Conservation (phyloP, 2,888 invertebrate genomes). For the Agrotis exclamationis region DNA sequence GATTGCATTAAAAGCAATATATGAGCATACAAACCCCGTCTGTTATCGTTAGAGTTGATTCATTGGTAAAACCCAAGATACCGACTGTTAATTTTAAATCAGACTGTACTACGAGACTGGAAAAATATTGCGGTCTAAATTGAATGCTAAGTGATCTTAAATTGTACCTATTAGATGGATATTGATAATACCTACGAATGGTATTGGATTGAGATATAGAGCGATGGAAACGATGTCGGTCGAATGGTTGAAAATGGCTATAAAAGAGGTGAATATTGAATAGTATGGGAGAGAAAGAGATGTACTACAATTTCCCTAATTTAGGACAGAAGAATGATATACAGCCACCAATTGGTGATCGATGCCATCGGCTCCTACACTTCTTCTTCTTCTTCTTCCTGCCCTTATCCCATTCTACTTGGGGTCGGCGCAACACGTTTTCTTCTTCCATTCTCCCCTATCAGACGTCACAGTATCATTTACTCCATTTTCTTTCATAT, state of each 20-base stretch:
- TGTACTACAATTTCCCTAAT: no score
- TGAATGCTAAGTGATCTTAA: conserved; percentile 1
- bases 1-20: background rate
- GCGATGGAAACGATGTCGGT: background rate
- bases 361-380: no score
- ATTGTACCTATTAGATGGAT: background rate
- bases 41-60: conserved; percentile 9
- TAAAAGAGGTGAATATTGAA: background rate
- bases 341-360: no score
- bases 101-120: background rate
- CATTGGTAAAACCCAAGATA: conserved; percentile 26
- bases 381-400: no score
- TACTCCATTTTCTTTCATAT: no score
- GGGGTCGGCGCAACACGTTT: no score
- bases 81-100: background rate
- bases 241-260: no score
- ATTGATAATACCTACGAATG: background rate
- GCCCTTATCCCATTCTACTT: no score
- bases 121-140: conserved; percentile 1
- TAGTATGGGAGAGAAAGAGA: no score
- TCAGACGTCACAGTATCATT: no score
- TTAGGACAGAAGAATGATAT: background rate
- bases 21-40: background rate
- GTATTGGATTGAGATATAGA: no score
- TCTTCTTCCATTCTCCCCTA: no score